phyloP scores from a whole-genome alignment of 1,140 invertebrate species.

The Rhyzopertha dominica region DNA sequence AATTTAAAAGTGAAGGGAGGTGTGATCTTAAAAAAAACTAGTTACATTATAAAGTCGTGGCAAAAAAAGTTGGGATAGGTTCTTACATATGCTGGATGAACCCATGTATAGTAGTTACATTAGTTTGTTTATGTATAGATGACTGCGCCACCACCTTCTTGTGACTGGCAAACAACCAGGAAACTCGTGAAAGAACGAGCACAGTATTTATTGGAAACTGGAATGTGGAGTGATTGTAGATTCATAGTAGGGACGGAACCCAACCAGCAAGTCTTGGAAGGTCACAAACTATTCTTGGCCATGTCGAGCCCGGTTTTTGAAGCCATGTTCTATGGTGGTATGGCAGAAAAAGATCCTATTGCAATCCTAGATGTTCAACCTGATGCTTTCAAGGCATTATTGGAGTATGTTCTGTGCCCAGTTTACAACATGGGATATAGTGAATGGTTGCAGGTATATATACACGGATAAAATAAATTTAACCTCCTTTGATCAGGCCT shows the following conservation, averaged over 20 bases:
- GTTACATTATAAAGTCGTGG: too few species aligned
- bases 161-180: slow-evolving; percentile 70
- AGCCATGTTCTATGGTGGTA: slow-evolving; percentile 73
- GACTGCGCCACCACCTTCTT: slow-evolving; percentile 39
- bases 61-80: too few species aligned
- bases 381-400: slow-evolving; percentile 72
- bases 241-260: slow-evolving; percentile 77
- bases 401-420: slow-evolving; percentile 54
- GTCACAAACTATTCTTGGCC: slow-evolving; percentile 74
- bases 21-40: too few species aligned
- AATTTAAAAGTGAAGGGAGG: too few species aligned
- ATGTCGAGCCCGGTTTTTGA: slow-evolving; percentile 81
- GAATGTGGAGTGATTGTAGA: slow-evolving; percentile 74
- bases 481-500: slow-evolving; percentile 74
- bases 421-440: neutral
- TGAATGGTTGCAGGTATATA: slow-evolving; percentile 59
- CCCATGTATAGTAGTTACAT: too few species aligned
- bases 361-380: slow-evolving; percentile 77
- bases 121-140: slow-evolving; percentile 22
- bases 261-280: slow-evolving; percentile 64
- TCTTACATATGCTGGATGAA: too few species aligned
- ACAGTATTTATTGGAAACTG: slow-evolving; percentile 63
- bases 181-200: slow-evolving; percentile 64
- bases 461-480: slow-evolving; percentile 76
- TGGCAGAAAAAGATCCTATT: slow-evolving; percentile 66